Evolutionary conservation across 2,888 invertebrate genomes (phyloP).

Genomic region (Hypolimnas misippus): DNA sequence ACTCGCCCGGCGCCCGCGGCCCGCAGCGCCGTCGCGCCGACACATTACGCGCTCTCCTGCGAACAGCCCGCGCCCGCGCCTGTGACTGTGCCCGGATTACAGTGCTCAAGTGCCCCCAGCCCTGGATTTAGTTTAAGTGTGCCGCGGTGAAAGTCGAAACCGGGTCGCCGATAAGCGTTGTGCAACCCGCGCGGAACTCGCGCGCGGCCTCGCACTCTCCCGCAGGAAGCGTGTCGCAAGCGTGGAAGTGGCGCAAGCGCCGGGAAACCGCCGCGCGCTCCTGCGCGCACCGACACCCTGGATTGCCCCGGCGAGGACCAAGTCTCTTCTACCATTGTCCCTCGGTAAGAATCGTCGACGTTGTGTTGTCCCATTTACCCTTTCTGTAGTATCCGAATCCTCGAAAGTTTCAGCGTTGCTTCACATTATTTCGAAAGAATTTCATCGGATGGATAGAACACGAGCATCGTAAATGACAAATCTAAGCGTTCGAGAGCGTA

Average conservation of each 20-base stretch:
- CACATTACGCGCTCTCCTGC: conserved; percentile 51
- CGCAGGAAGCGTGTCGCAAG: conserved; percentile 81
- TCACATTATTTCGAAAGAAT: conserved; percentile 35
- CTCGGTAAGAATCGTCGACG: conserved; percentile 46
- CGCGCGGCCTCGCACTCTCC: conserved; percentile 80
- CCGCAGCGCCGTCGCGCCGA: conserved; percentile 81
- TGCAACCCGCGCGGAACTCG: conserved; percentile 77
- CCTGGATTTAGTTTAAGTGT: conserved; percentile 76
- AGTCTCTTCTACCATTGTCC: conserved; percentile 55
- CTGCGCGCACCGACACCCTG: conserved; percentile 66
- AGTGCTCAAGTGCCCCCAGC: conserved; percentile 73
- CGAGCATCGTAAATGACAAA: conserved; percentile 48
- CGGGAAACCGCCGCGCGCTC: conserved; percentile 74
- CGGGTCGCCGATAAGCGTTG: conserved; percentile 76
- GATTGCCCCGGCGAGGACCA: conserved; percentile 63
- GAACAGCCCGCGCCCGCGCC: conserved; percentile 53
- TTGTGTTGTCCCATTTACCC: not conserved
- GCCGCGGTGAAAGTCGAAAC: conserved; percentile 73
- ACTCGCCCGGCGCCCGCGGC: conserved; percentile 83
- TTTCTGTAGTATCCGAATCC: not conserved
- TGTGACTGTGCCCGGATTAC: conserved; percentile 78
- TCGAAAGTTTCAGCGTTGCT: not conserved
- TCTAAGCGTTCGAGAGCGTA: conserved; percentile 55
- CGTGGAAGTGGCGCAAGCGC: conserved; percentile 81
- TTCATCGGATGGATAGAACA: conserved; percentile 32